These are phyloP conservation scores for Micrasema longulum DNA, from an alignment of 1,140 invertebrate genomes.

Conservation along the genomic window DNA sequence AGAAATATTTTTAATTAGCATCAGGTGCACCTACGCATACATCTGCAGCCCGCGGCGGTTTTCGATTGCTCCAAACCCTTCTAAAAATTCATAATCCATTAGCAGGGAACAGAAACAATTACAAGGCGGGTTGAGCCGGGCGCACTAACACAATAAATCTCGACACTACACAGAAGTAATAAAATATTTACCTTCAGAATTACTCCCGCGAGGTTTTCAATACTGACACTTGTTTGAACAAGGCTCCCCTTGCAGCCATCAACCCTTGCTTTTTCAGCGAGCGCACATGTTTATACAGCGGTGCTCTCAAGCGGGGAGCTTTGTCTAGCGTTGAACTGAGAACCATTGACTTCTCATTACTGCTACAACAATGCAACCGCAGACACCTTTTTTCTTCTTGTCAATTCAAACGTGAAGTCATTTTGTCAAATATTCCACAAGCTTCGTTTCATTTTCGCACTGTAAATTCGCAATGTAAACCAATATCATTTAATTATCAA, in stretches of 20 bases:
- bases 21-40: slow-evolving; percentile 27
- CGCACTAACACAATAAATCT: slow-evolving; percentile 55
- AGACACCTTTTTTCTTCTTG: slow-evolving; percentile 1
- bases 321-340: slow-evolving; percentile 28
- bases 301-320: background rate
- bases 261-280: slow-evolving; percentile 54
- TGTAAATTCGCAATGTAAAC: too few relatives aligned
- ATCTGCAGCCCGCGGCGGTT: slow-evolving; percentile 35
- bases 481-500: too few relatives aligned
- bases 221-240: slow-evolving; percentile 55
- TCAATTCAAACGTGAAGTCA: background rate
- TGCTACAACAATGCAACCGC: slow-evolving; percentile 33
- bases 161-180: slow-evolving; percentile 55
- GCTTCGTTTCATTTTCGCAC: background rate
- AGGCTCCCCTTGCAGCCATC: slow-evolving; percentile 41
- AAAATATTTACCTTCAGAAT: slow-evolving; percentile 56
- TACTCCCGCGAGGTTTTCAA: slow-evolving; percentile 55
- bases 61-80: slow-evolving; percentile 52
- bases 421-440: background rate
- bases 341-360: slow-evolving; percentile 46
- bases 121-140: slow-evolving; percentile 35
- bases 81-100: slow-evolving; percentile 55
- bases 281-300: slow-evolving; percentile 43
- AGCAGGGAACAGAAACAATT: slow-evolving; percentile 49
- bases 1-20: slow-evolving; percentile 36